Evolutionary conservation across 2,797 vertebrate genomes (phyloP), one percentile per base, ranked within the genome.

Genomic region (Austrolebias charrua): DNA sequence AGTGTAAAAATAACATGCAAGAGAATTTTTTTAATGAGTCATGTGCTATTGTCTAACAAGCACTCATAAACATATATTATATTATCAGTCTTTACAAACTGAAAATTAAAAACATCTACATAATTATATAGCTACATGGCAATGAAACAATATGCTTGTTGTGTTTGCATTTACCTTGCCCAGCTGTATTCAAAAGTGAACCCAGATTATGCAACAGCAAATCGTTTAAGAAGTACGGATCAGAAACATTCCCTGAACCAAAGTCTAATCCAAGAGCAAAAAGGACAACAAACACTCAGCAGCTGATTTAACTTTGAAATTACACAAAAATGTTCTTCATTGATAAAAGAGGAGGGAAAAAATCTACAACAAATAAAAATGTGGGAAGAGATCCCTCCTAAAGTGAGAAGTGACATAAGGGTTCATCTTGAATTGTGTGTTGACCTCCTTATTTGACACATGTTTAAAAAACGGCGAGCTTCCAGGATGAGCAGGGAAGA

Each of bases 371-470:
- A 89, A 87, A 76, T 87, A 65, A 55, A 90, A 91, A 78, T 83
- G 83, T 50, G 86, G 84, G 67, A 90, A 92, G n/a, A 89, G 78
- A 82, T 90, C 78, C 80, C 79, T 87, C 83, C 91, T 84, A 60
- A 89, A 90, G 77, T 90, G 82, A 75, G 81, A 88, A 12, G 81
- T 88, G 52, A 83, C 81, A 55, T 87, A 90, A 49, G 84, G 88
- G 71, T 91, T 91, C 88, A 90, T 92, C 79, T 86, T 86, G 2
- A 71, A 57, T 69, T 58, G 42, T 54, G 44, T 64, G 71, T 70
- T 60, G 81, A 75, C 48, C 31, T 78, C 46, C 46, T 55, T 62
- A 67, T 73, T 53, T 71, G 72, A 76, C 42, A 67, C 72, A 86
- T 80, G 64, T 58, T 84, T 47, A 69, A 40, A 78, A 74, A 78